Conservation (phyloP, 1,140 invertebrate species). For the Helicoverpa armigera region DNA sequence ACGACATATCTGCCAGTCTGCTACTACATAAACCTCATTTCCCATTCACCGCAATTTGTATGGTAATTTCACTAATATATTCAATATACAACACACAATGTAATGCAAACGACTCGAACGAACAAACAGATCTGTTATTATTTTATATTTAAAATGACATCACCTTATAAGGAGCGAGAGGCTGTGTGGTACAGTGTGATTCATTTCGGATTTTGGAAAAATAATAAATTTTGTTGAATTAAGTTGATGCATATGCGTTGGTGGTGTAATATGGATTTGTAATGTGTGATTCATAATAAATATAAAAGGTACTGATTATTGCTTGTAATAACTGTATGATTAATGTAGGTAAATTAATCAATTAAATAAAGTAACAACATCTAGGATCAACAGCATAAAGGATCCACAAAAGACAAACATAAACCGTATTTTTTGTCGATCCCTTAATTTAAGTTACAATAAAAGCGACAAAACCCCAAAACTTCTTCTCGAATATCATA, state of each 20-base stretch:
- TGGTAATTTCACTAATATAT: conserved; percentile 27
- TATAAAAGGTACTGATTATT: no score
- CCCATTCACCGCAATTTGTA: conserved; percentile 23
- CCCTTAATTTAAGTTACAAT: no score
- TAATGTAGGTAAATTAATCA: no score
- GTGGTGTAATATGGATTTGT: neutral
- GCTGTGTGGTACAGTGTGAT: conserved; percentile 37
- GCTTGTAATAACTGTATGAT: neutral
- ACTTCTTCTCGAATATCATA: no score
- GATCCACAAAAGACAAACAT: neutral
- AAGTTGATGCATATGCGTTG: conserved; percentile 12
- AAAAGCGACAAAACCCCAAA: no score
- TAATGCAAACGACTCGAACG: neutral
- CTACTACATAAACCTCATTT: neutral
- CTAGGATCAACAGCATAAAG: no score
- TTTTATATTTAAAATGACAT: conserved; percentile 39
- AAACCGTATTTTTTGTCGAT: no score
- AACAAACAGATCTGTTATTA: conserved; percentile 38
- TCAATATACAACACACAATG: conserved; percentile 30
- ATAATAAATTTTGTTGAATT: neutral
- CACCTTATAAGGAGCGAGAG: conserved; percentile 41
- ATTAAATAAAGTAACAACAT: neutral
- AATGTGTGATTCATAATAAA: conserved; percentile 4
- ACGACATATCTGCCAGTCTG: neutral
- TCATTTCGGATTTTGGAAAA: conserved; percentile 10